Percentiles rank a stretch among this genome's conserved stretches.
Conservation (phyloP, 2,888 invertebrate species). For the Tachystola acroxantha region DNA sequence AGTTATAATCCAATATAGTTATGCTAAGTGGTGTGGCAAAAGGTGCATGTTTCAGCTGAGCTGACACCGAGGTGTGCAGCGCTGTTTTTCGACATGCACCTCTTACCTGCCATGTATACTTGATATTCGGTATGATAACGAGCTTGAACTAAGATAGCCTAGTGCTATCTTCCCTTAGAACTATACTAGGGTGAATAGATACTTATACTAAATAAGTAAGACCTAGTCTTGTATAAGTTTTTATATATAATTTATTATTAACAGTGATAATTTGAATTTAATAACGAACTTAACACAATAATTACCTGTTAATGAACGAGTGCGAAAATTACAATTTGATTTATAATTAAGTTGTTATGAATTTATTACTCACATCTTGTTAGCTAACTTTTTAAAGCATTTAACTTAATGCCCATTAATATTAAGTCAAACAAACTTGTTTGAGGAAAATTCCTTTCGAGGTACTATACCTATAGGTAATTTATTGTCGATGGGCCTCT, state of each 20-base stretch:
- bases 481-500: too few species aligned
- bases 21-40: too few species aligned
- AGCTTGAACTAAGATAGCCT: too few species aligned
- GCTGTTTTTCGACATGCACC: too few species aligned
- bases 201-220: too few species aligned
- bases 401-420: background rate
- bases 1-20: too few species aligned
- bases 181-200: too few species aligned
- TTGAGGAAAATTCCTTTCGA: constrained; percentile 1
- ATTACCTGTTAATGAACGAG: background rate
- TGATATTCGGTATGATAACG: too few species aligned
- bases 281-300: background rate
- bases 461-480: background rate
- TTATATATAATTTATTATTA: background rate
- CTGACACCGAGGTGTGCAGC: too few species aligned
- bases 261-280: background rate
- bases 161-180: too few species aligned
- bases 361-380: background rate
- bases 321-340: background rate
- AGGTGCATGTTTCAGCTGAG: too few species aligned
- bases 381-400: background rate
- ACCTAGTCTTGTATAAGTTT: background rate
- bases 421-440: background rate
- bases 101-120: too few species aligned
- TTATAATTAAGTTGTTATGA: background rate